These are phyloP conservation scores for Mya arenaria DNA, from an alignment of 1,140 invertebrate species.

Conservation along the genomic window DNA sequence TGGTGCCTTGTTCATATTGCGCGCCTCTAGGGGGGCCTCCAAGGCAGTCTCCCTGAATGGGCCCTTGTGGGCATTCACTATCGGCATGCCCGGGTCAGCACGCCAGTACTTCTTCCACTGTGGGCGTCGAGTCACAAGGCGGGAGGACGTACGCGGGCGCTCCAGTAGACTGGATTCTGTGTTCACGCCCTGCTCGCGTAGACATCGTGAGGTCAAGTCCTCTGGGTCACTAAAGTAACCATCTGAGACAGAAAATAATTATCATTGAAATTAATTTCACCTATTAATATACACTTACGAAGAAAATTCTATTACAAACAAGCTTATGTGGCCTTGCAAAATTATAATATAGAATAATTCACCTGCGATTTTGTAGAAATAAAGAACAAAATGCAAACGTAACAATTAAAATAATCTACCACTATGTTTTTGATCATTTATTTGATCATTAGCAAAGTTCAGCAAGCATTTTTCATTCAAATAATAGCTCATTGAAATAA, in stretches of 20 bases:
- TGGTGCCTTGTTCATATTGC: slow-evolving; percentile 63
- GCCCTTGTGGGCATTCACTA: slow-evolving; percentile 44
- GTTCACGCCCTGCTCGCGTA: slow-evolving; percentile 60
- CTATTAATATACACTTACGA: no score
- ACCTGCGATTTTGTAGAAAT: no score
- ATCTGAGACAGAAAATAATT: slow-evolving; percentile 16
- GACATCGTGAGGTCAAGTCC: neutral
- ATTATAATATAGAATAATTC: no score
- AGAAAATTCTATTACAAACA: no score
- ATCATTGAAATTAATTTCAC: no score
- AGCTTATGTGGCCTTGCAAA: no score
- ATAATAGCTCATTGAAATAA: no score
- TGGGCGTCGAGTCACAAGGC: slow-evolving; percentile 53
- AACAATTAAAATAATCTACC: no score
- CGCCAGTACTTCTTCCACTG: slow-evolving; percentile 76
- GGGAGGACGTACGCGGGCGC: slow-evolving; percentile 24
- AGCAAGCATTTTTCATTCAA: no score
- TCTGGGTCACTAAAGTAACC: slow-evolving; percentile 50
- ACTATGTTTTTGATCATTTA: no score
- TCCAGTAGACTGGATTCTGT: slow-evolving; percentile 68
- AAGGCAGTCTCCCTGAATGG: slow-evolving; percentile 75
- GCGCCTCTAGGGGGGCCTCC: slow-evolving; percentile 73
- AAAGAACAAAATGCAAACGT: no score
- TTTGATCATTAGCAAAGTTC: no score
- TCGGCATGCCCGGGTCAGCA: slow-evolving; percentile 58